Evolutionary conservation across 2,113 vertebrate genomes (phyloP).

Genomic region (Tylochromis polylepis): DNA sequence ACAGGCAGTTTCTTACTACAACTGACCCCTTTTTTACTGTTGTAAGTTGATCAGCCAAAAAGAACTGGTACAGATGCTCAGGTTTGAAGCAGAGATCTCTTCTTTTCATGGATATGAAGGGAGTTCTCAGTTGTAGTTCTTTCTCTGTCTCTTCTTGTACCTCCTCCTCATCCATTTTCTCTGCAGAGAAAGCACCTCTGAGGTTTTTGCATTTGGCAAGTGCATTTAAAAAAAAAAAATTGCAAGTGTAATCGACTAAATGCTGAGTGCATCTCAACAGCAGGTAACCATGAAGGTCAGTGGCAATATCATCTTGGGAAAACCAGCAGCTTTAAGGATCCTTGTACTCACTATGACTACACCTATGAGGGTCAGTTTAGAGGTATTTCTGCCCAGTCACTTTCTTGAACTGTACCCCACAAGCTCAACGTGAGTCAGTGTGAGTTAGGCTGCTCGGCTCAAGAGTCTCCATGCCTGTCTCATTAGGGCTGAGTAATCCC

Average conservation of each 20-base stretch:
- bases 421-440: constrained; percentile 30
- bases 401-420: not conserved
- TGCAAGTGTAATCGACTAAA: not conserved
- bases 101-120: not conserved
- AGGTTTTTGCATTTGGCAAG: not conserved
- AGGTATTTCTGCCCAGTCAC: not conserved
- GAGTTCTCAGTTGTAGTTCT: not conserved
- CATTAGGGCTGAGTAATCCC: constrained; percentile 45
- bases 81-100: not conserved
- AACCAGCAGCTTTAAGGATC: not conserved
- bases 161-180: not conserved
- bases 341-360: not conserved
- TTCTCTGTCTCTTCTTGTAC: not conserved
- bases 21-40: constrained; percentile 61
- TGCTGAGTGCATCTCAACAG: not conserved
- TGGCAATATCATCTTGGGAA: not conserved
- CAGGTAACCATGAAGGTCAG: not conserved
- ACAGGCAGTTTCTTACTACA: constrained; percentile 30
- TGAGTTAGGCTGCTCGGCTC: constrained; percentile 4
- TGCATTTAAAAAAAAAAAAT: not conserved
- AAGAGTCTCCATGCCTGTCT: constrained; percentile 26
- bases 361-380: not conserved
- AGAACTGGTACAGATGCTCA: constrained; percentile 20
- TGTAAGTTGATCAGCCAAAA: constrained; percentile 38
- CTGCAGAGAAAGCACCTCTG: not conserved